These are phyloP conservation scores for Marisa cornuarietis DNA, from an alignment of 1,140 invertebrate genomes.

Conservation along the genomic window DNA sequence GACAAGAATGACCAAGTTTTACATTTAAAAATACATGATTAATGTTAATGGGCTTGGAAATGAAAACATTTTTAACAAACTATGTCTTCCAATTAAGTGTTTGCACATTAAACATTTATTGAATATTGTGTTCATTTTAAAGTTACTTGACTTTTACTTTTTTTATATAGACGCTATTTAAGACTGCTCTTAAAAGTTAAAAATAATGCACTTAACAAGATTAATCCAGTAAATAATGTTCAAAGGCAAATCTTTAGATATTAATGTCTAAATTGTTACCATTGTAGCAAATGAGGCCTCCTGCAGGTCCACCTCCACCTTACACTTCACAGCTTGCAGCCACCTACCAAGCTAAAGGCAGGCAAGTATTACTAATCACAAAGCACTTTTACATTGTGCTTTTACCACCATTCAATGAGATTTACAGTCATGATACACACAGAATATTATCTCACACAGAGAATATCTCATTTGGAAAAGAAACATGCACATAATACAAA, in stretches of 20 bases:
- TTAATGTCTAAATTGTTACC: not conserved
- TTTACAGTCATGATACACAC: too few species aligned
- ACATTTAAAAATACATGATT: not conserved
- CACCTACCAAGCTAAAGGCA: slow-evolving; percentile 5
- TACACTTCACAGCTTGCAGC: slow-evolving; percentile 8
- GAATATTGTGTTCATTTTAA: not conserved
- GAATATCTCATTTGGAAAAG: too few species aligned
- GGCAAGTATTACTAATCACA: not conserved
- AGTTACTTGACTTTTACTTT: not conserved
- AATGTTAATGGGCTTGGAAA: too few species aligned
- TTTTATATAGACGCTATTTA: not conserved
- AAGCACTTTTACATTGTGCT: too few species aligned
- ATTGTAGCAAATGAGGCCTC: slow-evolving; percentile 8
- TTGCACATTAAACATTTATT: not conserved
- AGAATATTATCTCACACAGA: too few species aligned
- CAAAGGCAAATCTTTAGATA: not conserved
- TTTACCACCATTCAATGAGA: too few species aligned
- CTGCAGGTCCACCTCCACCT: slow-evolving; percentile 4
- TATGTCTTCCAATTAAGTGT: too few species aligned
- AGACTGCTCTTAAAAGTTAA: not conserved
- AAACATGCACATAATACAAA: too few species aligned
- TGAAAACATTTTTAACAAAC: too few species aligned
- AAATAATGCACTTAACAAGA: not conserved
- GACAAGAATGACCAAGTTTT: not conserved
- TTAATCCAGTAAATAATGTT: not conserved